Percentiles rank a stretch among this genome's conserved stretches.
Conservation (phyloP, 2,797 vertebrate species). For the Pygocentrus nattereri region DNA sequence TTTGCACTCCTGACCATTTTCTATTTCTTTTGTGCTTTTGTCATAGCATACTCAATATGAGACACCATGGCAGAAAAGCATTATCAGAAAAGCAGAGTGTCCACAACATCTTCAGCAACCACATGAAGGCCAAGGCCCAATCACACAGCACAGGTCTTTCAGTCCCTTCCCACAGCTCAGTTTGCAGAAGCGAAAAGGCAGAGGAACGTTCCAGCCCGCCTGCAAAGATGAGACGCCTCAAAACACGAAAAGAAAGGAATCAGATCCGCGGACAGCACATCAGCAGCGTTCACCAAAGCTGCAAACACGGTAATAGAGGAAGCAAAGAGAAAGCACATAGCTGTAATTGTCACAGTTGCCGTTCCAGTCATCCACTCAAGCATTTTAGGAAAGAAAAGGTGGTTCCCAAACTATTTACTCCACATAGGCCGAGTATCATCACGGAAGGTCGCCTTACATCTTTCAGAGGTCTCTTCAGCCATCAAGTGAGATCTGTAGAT, state of each 20-base stretch:
- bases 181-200: conserved; percentile 25
- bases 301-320: conserved; percentile 46
- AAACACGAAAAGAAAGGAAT: conserved; percentile 76
- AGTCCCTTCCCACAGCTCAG: conserved; percentile 34
- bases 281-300: conserved; percentile 18
- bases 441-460: conserved; percentile 85
- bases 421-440: conserved; percentile 80
- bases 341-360: conserved; percentile 49
- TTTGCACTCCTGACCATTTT: background rate
- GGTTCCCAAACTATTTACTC: conserved; percentile 54
- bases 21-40: conserved; percentile 17
- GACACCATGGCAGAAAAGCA: conserved; percentile 30
- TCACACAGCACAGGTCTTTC: conserved; percentile 19
- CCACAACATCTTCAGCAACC: conserved; percentile 43
- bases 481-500: conserved; percentile 88
- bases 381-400: conserved; percentile 53
- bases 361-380: conserved; percentile 47
- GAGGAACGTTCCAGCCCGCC: conserved; percentile 31
- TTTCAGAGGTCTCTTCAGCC: conserved; percentile 87
- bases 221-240: conserved; percentile 73
- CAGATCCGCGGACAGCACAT: conserved; percentile 57
- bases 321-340: conserved; percentile 49
- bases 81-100: conserved; percentile 56
- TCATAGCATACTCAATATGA: conserved; percentile 34
- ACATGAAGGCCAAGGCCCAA: conserved; percentile 53